Base-by-base conservation (phyloP, 2,888 invertebrate genomes). In the Ischnus inquisitorius region DNA sequence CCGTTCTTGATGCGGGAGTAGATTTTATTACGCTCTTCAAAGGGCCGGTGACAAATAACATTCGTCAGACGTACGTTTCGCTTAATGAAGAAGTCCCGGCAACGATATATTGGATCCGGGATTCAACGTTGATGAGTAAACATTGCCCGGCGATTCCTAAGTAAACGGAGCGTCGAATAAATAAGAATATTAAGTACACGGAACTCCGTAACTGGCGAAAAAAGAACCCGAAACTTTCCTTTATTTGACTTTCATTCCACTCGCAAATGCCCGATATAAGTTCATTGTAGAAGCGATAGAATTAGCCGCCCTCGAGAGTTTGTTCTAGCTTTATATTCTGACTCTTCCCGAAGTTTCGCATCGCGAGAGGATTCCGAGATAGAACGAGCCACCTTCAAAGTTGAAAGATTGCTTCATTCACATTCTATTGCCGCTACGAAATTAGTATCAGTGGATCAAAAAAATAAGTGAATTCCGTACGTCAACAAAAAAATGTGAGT, bases 221-320 rank as follows among this genome's bases (percentile, higher is more conserved):
- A 64, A 54, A 65, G 34, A 72, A 6, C 5, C 46, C 19, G 34
- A 51, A 48, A 54, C 76, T 25, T 46, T 25, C 57, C 16, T 54
- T 54, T 72, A 43, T 68, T 78, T 72, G 67, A 54, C 51, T 68
- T 78, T 48, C 14, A 16, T 51, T 67, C 22, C 57, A 25, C 48
- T 74, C 14, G 22, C 41, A 51, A 19, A 51, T 34, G 62, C 28
- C 43, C 12, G 62, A 62, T 68, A 68, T 78, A 82, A 25, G 57
- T 57, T 68, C 12, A 68, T 68, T 68, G 51, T 22, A 60, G 43
- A 67, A 41, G n/a, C 65, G 65, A 25, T 67, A 10, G 48, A 51
- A 67, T 78, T 72, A 51, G 48, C 14, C 14, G 72, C 60, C 60
- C 34, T 34, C 67, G 25, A 54, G 41, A 25, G n/a, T 16, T 14